phyloP scores from a whole-genome alignment of 2,888 invertebrate species.

The Crocallis elinguaria region DNA sequence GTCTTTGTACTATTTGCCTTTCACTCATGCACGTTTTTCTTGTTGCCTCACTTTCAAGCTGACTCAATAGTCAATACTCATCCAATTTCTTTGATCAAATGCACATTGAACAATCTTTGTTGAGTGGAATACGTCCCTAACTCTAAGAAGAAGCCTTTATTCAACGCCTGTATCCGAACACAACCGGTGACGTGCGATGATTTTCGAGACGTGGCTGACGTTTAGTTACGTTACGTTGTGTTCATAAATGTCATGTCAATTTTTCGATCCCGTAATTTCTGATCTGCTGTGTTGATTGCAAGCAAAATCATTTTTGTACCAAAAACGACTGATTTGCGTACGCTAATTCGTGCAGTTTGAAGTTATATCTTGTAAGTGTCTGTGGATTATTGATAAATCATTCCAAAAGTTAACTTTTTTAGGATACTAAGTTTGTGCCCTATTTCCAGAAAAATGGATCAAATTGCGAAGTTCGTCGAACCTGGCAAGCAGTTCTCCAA shows the following conservation, averaged over 20 bases:
- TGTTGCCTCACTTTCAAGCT: too few relatives aligned
- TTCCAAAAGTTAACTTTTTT: not conserved
- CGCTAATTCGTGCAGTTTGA: not conserved
- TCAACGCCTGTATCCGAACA: slow-evolving; percentile 50
- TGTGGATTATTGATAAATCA: not conserved
- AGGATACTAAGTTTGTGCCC: slow-evolving; percentile 13
- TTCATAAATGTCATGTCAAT: slow-evolving; percentile 39
- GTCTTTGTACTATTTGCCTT: too few relatives aligned
- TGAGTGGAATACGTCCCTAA: too few relatives aligned
- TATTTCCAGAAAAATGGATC: slow-evolving; percentile 92
- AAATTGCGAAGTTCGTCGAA: slow-evolving; percentile 96
- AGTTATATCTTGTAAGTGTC: slow-evolving; percentile 15
- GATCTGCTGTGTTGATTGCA: slow-evolving; percentile 31
- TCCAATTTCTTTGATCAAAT: too few relatives aligned
- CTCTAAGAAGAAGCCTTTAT: not conserved
- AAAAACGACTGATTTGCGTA: not conserved
- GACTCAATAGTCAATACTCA: too few relatives aligned
- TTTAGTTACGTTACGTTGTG: slow-evolving; percentile 51
- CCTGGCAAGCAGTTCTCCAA: slow-evolving; percentile 98
- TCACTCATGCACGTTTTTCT: too few relatives aligned
- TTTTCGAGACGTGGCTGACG: slow-evolving; percentile 81
- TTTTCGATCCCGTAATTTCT: slow-evolving; percentile 36
- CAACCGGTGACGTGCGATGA: slow-evolving; percentile 70
- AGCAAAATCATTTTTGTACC: slow-evolving; percentile 20
- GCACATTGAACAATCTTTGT: too few relatives aligned